Evolutionary conservation across 1,140 invertebrate genomes (phyloP), one percentile per base, ranked within the genome.

Genomic region (Listronotus bonariensis): DNA sequence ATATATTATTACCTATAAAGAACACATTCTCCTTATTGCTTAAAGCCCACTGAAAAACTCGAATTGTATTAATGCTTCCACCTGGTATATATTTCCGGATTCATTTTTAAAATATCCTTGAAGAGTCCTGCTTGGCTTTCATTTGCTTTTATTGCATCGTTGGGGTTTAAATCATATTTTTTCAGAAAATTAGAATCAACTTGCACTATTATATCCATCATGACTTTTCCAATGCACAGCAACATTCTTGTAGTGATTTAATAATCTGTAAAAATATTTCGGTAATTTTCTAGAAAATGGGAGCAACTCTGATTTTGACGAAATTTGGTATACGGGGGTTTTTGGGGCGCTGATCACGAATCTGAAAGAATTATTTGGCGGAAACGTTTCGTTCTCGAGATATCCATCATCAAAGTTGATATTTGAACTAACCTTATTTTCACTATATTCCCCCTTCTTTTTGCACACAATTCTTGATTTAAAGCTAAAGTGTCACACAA

Each of bases 51-150:
- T 81, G 78, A 42, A 81, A 73, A 11, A 81, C 72, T 56, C 81
- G 71, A n/a, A 79, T 68, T 26, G 82, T 80, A 69, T 83, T 84
- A 63, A 80, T 78, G 60, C 76, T 79, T 46, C 82, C 82, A 56
- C 82, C 82, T 15, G 80, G 60, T 32, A 38, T 12, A 14, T 15
- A 45, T 49, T 94, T 90, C n/a, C 0, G 93, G 90, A 15, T 88
- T 26, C 14, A 42, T 18, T 34, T 52, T 10, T 14, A 41, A 38
- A 40, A 51, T 52, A 10, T 61, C 32, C 20, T 36, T 14, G 77
- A 91, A 96, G 2, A 61, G 9, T 17, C 18, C 36, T 52, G n/a
- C 26, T 26, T 52, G 10, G 36, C 20, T 17, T 17, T 40, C 31
- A 9, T n/a, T 42, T 7, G 45, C 51, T 43, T 26, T 26, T 14